phyloP scores from a whole-genome alignment of 2,113 vertebrate species.

The Ctenodactylus gundi region DNA sequence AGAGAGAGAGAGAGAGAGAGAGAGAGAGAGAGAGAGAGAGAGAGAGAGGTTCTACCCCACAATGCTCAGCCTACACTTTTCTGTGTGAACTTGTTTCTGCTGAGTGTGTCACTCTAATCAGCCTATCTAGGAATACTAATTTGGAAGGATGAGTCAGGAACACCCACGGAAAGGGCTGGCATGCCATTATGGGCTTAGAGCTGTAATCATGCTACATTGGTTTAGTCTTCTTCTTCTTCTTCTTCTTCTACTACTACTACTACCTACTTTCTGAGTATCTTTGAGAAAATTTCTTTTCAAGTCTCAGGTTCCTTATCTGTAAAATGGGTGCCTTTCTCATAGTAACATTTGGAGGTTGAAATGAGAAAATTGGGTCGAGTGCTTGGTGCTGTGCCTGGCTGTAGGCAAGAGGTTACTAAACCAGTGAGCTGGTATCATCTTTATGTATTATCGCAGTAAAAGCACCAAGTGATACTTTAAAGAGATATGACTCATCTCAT shows the following conservation, averaged over 20 bases:
- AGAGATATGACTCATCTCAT: slow-evolving; percentile 40
- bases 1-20: background rate
- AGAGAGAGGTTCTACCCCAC: background rate
- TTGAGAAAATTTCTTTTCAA: slow-evolving; percentile 30
- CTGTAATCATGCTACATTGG: background rate
- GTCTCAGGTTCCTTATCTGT: slow-evolving; percentile 16
- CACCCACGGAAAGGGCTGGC: background rate
- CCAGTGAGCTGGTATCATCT: slow-evolving; percentile 40
- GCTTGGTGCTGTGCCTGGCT: background rate
- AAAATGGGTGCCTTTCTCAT: slow-evolving; percentile 33
- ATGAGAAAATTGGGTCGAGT: background rate
- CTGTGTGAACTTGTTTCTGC: background rate
- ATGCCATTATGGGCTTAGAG: background rate
- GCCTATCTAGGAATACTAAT: background rate
- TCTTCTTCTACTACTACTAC: too few species aligned
- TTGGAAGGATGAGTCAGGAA: background rate
- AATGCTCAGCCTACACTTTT: background rate
- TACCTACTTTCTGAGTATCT: background rate
- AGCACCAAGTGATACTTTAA: slow-evolving; percentile 51
- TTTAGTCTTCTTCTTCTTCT: background rate
- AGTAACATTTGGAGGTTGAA: background rate
- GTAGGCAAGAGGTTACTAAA: slow-evolving; percentile 6
- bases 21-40: background rate
- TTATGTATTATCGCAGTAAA: slow-evolving; percentile 49
- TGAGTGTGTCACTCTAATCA: background rate